Conservation (phyloP, 2,888 invertebrate species). For the Dendrolimus pini region DNA sequence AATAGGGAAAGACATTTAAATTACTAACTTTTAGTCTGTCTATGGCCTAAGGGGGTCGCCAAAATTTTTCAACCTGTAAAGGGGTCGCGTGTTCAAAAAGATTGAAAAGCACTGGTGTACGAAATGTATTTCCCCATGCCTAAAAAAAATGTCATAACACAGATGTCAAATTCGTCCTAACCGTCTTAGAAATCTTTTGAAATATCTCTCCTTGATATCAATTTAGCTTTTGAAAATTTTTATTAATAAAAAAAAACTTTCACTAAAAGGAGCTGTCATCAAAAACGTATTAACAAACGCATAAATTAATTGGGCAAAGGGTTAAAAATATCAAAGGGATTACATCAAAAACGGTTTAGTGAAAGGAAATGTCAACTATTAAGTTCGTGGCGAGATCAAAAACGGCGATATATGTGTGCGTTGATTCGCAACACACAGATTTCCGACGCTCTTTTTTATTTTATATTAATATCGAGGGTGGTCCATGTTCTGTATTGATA, state of each 20-base stretch:
- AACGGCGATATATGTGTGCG: not conserved
- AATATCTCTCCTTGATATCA: not conserved
- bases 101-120: no score
- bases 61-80: no score
- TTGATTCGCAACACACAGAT: constrained; percentile 5
- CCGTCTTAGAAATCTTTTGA: not conserved
- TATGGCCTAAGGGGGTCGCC: no score
- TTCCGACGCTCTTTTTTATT: not conserved
- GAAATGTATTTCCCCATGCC: no score
- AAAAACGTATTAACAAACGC: constrained; percentile 17
- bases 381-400: not conserved
- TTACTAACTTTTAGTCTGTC: no score
- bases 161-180: no score
- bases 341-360: constrained; percentile 21
- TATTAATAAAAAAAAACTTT: not conserved
- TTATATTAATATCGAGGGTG: not conserved
- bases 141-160: no score
- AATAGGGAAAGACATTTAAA: no score
- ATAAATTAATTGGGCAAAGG: constrained; percentile 28
- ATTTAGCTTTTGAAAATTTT: not conserved
- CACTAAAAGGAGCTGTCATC: constrained; percentile 6
- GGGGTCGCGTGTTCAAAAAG: no score
- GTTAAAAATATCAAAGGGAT: constrained; percentile 27
- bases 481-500: not conserved
- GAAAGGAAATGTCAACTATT: constrained; percentile 23